Conservation (phyloP, 35 echinoderm and acorn worm species). For the Lytechinus pictus region DNA sequence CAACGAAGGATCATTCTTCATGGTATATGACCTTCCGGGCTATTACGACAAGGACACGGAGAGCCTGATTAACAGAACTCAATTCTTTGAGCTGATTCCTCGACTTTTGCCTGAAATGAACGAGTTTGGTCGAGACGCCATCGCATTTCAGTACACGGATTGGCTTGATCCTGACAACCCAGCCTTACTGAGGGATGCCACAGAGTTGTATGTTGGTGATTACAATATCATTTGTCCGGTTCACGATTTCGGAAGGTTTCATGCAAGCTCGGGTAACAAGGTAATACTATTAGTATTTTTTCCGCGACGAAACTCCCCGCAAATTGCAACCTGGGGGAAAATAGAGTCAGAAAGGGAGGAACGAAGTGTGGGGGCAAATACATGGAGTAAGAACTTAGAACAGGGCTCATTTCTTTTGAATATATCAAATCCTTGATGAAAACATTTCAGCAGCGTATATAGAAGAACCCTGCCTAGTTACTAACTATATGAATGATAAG, state of each 20-base stretch:
- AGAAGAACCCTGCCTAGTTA: no score
- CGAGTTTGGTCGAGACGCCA: conserved; percentile 69
- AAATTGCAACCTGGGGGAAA: no score
- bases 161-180: conserved; percentile 81
- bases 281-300: background rate
- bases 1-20: conserved; percentile 90
- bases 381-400: no score
- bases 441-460: no score
- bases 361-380: no score
- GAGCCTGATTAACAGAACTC: conserved; percentile 60
- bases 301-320: no score
- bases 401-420: no score
- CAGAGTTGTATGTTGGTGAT: conserved; percentile 61
- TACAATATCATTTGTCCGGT: conserved; percentile 68
- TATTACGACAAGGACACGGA: conserved; percentile 63
- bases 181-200: conserved; percentile 66
- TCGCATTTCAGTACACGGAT: conserved; percentile 93
- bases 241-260: conserved; percentile 66
- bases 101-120: conserved; percentile 43
- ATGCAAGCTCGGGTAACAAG: conserved; percentile 57
- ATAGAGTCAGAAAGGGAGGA: no score
- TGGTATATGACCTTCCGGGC: conserved; percentile 68
- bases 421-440: no score
- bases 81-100: conserved; percentile 46
- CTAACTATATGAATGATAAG: no score